Evolutionary conservation across 2,797 vertebrate genomes (phyloP).

Genomic region (Epinephelus awoara): DNA sequence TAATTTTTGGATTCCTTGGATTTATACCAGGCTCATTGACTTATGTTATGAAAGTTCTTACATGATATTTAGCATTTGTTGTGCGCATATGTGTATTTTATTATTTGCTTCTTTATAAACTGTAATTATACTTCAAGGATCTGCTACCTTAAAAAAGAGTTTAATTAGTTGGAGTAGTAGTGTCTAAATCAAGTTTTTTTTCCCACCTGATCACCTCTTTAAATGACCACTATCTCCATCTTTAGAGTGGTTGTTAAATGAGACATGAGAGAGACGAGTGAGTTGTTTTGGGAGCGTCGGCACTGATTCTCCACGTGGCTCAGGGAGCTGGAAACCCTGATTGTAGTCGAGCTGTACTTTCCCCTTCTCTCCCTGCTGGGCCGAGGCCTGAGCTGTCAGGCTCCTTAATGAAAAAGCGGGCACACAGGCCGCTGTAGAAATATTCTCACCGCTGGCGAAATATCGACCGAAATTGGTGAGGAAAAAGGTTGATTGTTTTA

Average conservation of each 20-base stretch:
- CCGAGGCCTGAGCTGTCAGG: slow-evolving; percentile 34
- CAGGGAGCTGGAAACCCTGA: slow-evolving; percentile 30
- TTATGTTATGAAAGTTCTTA: not conserved
- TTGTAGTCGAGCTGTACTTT: slow-evolving; percentile 39
- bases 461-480: slow-evolving; percentile 43
- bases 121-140: not conserved
- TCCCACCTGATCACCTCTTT: not conserved
- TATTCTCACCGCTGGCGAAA: slow-evolving; percentile 39
- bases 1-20: not conserved
- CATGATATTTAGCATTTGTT: not conserved
- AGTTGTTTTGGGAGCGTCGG: slow-evolving; percentile 43
- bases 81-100: not conserved
- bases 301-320: slow-evolving; percentile 29
- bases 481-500: slow-evolving; percentile 55
- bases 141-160: not conserved
- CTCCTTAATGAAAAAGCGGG: slow-evolving; percentile 45
- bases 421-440: slow-evolving; percentile 16
- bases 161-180: not conserved
- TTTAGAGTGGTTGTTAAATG: slow-evolving; percentile 21
- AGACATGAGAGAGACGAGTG: slow-evolving; percentile 18
- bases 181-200: not conserved
- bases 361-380: slow-evolving; percentile 19
- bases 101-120: not conserved
- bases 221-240: not conserved
- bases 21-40: slow-evolving; percentile 8